Percentiles rank a stretch among this genome's conserved stretches.
These are phyloP conservation scores for Abrostola triplasia DNA, from an alignment of 2,888 invertebrate species.

Conservation along the genomic window DNA sequence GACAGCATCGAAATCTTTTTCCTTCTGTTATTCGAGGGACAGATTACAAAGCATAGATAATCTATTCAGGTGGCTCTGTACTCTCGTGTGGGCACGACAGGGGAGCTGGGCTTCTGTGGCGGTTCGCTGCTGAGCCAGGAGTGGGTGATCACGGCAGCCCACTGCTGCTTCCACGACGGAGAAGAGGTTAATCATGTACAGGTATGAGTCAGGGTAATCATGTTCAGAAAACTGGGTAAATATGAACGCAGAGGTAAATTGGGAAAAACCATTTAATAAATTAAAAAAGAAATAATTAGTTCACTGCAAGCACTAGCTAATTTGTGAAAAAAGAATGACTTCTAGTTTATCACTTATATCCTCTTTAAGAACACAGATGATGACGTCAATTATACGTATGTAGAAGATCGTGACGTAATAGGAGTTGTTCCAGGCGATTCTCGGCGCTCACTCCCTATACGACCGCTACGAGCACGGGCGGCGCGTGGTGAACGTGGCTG, in stretches of 20 bases:
- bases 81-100: constrained; percentile 75
- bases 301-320: too few species aligned
- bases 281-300: too few species aligned
- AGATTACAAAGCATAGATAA: background rate
- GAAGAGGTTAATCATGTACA: constrained; percentile 77
- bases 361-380: too few species aligned
- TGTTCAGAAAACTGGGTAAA: background rate
- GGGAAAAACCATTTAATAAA: too few species aligned
- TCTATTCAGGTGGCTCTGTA: constrained; percentile 77
- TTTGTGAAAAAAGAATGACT: too few species aligned
- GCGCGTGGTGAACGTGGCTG: constrained; percentile 77
- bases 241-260: background rate
- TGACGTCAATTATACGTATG: too few species aligned
- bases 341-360: too few species aligned
- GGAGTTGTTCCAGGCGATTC: constrained; percentile 69
- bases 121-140: constrained; percentile 79
- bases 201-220: constrained; percentile 55
- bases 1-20: too few species aligned
- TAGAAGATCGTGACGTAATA: too few species aligned
- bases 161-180: constrained; percentile 82
- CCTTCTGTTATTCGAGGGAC: background rate
- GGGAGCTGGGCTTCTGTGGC: constrained; percentile 85
- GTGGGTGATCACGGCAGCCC: constrained; percentile 87
- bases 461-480: constrained; percentile 84
- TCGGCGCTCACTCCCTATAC: constrained; percentile 82